Percentiles rank a stretch among this genome's conserved stretches.
These are phyloP conservation scores for Thalassarche chlororhynchos DNA, from an alignment of 2,113 vertebrate genomes.

Conservation along the genomic window DNA sequence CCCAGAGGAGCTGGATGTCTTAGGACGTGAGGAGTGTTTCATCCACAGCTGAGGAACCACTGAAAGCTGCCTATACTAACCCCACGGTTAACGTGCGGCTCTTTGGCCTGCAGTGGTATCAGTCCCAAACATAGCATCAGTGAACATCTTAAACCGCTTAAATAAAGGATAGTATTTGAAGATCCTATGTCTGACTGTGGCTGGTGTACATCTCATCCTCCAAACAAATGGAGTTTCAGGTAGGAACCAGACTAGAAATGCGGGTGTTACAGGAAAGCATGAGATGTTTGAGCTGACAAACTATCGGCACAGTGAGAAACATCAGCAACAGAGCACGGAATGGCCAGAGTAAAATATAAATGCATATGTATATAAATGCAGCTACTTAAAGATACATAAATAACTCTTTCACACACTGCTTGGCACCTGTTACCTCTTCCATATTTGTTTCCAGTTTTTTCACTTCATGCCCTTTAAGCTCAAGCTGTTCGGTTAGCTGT, in stretches of 20 bases:
- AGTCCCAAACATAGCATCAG: not conserved
- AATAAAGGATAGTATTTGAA: not conserved
- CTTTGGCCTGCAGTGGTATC: not conserved
- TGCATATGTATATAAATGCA: not conserved
- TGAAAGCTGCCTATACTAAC: not conserved
- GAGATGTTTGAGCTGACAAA: not conserved
- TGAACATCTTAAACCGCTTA: no score
- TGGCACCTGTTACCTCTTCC: conserved; percentile 81
- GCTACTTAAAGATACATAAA: not conserved
- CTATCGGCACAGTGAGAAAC: not conserved
- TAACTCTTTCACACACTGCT: not conserved
- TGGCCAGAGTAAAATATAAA: not conserved
- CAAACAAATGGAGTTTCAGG: not conserved
- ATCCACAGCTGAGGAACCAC: not conserved
- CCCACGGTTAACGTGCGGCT: not conserved
- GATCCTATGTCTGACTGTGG: not conserved
- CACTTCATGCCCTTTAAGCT: conserved; percentile 70
- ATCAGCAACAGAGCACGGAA: not conserved
- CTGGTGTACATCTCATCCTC: not conserved
- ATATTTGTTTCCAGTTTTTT: conserved; percentile 58
- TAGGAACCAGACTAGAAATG: not conserved
- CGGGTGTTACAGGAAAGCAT: not conserved
- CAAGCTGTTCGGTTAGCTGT: conserved; percentile 78
- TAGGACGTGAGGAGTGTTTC: not conserved
- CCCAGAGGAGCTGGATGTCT: not conserved